These are phyloP conservation scores for Hemichromis elongatus DNA, from an alignment of 2,113 vertebrate species.

Conservation along the genomic window DNA sequence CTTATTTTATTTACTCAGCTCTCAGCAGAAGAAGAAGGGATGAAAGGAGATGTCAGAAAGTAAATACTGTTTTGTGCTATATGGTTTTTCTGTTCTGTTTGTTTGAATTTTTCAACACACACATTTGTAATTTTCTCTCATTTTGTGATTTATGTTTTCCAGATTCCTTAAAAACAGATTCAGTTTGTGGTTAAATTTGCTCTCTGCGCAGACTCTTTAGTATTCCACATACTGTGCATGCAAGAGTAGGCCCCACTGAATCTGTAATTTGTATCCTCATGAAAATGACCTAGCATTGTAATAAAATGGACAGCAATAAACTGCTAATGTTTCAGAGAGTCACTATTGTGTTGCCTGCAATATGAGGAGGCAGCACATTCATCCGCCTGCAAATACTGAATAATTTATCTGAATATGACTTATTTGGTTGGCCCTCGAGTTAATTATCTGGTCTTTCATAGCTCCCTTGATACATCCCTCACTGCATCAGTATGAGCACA, in stretches of 20 bases:
- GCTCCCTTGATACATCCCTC: constrained; percentile 58
- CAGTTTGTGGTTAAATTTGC: background rate
- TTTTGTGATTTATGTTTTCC: background rate
- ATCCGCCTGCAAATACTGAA: constrained; percentile 60
- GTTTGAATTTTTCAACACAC: background rate
- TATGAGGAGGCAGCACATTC: constrained; percentile 42
- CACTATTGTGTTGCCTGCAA: constrained; percentile 31
- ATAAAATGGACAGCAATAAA: constrained; percentile 25
- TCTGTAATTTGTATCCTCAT: background rate
- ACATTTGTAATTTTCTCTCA: background rate
- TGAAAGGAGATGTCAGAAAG: background rate
- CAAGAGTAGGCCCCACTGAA: background rate
- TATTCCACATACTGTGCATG: background rate
- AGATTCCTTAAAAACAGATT: background rate
- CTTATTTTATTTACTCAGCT: background rate
- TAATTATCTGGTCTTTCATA: constrained; percentile 68
- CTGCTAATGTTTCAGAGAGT: constrained; percentile 23
- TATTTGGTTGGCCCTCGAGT: constrained; percentile 63
- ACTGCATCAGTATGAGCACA: constrained; percentile 47
- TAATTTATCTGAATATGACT: constrained; percentile 70
- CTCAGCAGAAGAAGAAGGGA: background rate
- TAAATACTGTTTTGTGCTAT: too few species aligned
- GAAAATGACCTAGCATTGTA: background rate
- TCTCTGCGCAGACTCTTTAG: background rate
- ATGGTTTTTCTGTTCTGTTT: background rate